A percentile compares a stretch with the other conserved stretches of the same genome.
phyloP scores from a whole-genome alignment of 2,888 invertebrate genomes.

The Nomada hirtipes region DNA sequence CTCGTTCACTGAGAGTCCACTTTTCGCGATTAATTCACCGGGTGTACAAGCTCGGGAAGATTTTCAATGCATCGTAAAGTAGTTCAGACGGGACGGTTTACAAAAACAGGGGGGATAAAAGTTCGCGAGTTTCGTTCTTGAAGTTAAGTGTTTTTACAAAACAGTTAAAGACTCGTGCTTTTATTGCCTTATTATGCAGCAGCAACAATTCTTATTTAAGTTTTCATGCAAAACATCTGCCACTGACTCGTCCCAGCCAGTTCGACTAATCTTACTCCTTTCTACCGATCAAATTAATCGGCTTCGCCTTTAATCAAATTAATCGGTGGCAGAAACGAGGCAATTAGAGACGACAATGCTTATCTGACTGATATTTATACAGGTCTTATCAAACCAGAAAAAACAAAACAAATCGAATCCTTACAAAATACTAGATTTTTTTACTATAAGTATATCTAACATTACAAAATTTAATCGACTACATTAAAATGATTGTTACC shows the following conservation, averaged over 20 bases:
- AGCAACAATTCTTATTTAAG: conserved; percentile 50
- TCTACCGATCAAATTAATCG: not conserved
- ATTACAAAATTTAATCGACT: too few species aligned
- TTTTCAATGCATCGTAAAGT: conserved; percentile 61
- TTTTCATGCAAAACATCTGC: conserved; percentile 23
- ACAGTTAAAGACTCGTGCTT: conserved; percentile 45
- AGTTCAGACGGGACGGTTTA: conserved; percentile 29
- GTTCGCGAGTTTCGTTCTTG: conserved; percentile 31
- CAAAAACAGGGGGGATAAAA: conserved; percentile 38
- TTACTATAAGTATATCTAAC: too few species aligned
- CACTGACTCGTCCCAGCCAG: not conserved
- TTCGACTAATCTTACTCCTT: conserved; percentile 29
- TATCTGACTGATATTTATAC: not conserved
- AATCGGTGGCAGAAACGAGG: not conserved
- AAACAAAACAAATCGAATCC: too few species aligned
- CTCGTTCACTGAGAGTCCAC: not conserved
- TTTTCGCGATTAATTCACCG: conserved; percentile 44
- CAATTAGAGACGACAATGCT: not conserved
- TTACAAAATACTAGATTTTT: too few species aligned
- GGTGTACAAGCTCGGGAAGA: conserved; percentile 42
- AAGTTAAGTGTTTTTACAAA: conserved; percentile 45
- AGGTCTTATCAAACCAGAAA: not conserved
- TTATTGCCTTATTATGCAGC: conserved; percentile 51
- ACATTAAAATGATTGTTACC: too few species aligned
- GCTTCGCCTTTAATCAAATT: not conserved